Evolutionary conservation across 2,113 vertebrate genomes (phyloP).

Genomic region (Progne subis): DNA sequence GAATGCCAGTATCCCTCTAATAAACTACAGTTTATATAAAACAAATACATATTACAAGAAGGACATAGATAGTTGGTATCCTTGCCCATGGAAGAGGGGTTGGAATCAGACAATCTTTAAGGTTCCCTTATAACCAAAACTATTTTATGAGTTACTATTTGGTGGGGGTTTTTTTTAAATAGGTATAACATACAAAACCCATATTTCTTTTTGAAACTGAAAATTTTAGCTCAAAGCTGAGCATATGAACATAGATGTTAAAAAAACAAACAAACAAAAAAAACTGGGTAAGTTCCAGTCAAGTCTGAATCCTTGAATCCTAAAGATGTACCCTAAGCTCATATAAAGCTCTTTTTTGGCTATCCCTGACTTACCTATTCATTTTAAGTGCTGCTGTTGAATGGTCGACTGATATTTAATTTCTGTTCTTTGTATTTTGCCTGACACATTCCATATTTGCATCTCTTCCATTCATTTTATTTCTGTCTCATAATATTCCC

Average conservation of each 20-base stretch:
- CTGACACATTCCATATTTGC: not conserved
- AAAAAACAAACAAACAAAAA: not conserved
- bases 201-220: not conserved
- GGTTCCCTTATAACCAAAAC: not conserved
- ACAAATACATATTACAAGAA: not conserved
- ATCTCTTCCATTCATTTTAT: not conserved
- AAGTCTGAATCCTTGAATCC: not conserved
- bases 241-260: not conserved
- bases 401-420: not conserved
- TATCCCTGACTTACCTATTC: not conserved
- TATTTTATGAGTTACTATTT: not conserved
- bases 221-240: not conserved
- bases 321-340: not conserved
- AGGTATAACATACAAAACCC: not conserved
- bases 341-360: not conserved
- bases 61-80: not conserved
- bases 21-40: not conserved
- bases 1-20: not conserved
- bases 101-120: not conserved
- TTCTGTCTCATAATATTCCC: not conserved
- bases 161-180: not conserved
- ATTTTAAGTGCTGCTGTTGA: not conserved
- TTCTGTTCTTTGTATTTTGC: not conserved
- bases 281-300: not conserved
- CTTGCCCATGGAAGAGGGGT: not conserved